Base-by-base conservation (phyloP, 2,113 vertebrate genomes). In the Alexandromys fortis region DNA sequence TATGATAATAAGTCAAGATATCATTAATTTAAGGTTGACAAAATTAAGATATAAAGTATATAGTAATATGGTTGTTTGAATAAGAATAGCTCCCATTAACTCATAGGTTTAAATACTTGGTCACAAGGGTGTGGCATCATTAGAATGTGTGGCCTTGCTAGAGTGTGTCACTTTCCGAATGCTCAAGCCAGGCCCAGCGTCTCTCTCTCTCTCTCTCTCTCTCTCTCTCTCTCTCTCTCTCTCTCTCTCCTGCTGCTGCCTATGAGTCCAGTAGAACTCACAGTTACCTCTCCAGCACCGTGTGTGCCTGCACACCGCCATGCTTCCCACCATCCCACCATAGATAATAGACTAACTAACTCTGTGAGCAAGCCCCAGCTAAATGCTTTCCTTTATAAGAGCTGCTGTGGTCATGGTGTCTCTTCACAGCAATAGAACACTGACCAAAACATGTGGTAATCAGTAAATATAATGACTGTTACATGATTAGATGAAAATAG, bases 401-500 rank as follows among this genome's bases (percentile, higher is more conserved):
- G 22, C 26, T 61, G 79, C 22, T 38, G n/a, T 42, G 78, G 5
- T 5, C 35, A 38, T 16, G 52, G 21, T 38, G 52, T 38, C 22
- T 38, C 21, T 61, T 61, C 79, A 24, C 52, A 61, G 11, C 52
- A 61, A 58, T 3, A 38, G 35, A 58, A 38, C 55, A 38, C 3
- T 82, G 49, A n/a, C 33, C n/a, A 55, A n/a, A 35, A 82, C 79
- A n/a, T 2, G 6, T 38, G 52, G n/a, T 55, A 67, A 90, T 65
- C 33, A 90, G n/a, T 76, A 35, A 89, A 85, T 45, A 49, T 17
- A 73, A 55, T 26, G 38, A 35, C 55, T 83, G 61, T 82, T 89
- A 79, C 19, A 38, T 83, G 42, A 78, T 42, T 82, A 77, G 26
- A 96, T 45, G 47, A 86, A 96, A 79, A 79, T 76, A 79, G 65